phyloP scores from a whole-genome alignment of 1,140 invertebrate species.

The Caenorhabditis remanei region DNA sequence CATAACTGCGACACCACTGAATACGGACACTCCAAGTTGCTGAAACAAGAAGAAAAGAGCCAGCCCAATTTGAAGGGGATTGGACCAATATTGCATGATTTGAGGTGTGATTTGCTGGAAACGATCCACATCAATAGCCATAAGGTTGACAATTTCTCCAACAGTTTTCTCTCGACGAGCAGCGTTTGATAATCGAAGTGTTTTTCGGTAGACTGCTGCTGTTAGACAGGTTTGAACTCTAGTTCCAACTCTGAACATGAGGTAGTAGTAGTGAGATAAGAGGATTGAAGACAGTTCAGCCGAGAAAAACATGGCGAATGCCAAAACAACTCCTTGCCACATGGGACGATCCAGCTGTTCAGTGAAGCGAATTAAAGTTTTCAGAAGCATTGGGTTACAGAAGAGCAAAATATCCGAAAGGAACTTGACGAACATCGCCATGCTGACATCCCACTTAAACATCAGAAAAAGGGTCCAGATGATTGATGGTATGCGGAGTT shows the following conservation, averaged over 20 bases:
- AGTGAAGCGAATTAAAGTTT: constrained; percentile 71
- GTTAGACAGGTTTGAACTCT: constrained; percentile 69
- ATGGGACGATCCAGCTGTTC: constrained; percentile 68
- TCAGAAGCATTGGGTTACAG: constrained; percentile 72
- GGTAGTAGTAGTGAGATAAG: constrained; percentile 71
- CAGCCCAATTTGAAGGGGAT: constrained; percentile 78
- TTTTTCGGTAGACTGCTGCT: constrained; percentile 72
- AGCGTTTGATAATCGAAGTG: constrained; percentile 78
- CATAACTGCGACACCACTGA: constrained; percentile 77
- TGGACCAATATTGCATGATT: constrained; percentile 76
- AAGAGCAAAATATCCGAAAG: constrained; percentile 71
- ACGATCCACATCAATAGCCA: constrained; percentile 80
- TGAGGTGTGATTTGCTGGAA: constrained; percentile 74
- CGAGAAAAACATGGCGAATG: constrained; percentile 69
- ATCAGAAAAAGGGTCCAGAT: constrained; percentile 67
- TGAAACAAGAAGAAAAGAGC: constrained; percentile 77
- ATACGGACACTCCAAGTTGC: constrained; percentile 76
- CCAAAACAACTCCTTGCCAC: constrained; percentile 72
- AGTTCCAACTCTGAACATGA: constrained; percentile 72
- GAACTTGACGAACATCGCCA: constrained; percentile 63
- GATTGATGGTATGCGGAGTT: constrained; percentile 67
- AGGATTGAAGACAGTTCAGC: constrained; percentile 68
- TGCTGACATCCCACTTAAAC: constrained; percentile 60
- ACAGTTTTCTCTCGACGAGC: constrained; percentile 80
- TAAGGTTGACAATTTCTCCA: constrained; percentile 82